phyloP scores from a whole-genome alignment of 2,113 vertebrate species.

The Syngnathus floridae region DNA sequence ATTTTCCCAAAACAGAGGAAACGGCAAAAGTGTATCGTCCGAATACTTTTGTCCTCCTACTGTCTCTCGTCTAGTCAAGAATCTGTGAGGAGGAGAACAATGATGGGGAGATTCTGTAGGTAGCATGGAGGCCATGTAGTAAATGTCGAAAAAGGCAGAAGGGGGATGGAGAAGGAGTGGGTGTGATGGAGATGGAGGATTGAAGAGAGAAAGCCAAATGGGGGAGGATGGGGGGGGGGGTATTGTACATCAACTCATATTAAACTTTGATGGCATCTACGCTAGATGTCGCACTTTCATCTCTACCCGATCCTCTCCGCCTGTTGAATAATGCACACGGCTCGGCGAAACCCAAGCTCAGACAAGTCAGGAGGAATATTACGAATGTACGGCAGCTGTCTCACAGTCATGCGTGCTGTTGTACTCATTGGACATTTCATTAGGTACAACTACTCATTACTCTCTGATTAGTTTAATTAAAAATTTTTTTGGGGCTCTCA shows the following conservation, averaged over 20 bases:
- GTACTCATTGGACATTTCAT: not conserved
- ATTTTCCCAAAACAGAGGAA: not conserved
- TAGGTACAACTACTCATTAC: not conserved
- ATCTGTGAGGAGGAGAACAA: not conserved
- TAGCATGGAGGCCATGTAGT: conserved; percentile 7
- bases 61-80: too few species aligned
- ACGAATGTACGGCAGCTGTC: conserved; percentile 61
- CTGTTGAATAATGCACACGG: conserved; percentile 80
- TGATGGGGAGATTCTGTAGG: conserved; percentile 25
- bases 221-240: conserved; percentile 38
- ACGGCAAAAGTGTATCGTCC: not conserved
- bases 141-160: conserved; percentile 19
- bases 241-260: conserved; percentile 52
- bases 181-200: conserved; percentile 34
- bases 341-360: conserved; percentile 73
- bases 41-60: conserved; percentile 6
- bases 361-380: conserved; percentile 60
- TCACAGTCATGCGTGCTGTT: not conserved
- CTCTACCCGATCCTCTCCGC: conserved; percentile 62
- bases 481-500: conserved; percentile 16
- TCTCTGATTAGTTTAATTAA: too few species aligned
- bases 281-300: conserved; percentile 40
- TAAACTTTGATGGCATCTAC: conserved; percentile 48
- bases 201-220: conserved; percentile 10
- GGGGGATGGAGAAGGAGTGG: conserved; percentile 27